phyloP scores from a whole-genome alignment of 2,888 invertebrate species.

The Plusia festucae region DNA sequence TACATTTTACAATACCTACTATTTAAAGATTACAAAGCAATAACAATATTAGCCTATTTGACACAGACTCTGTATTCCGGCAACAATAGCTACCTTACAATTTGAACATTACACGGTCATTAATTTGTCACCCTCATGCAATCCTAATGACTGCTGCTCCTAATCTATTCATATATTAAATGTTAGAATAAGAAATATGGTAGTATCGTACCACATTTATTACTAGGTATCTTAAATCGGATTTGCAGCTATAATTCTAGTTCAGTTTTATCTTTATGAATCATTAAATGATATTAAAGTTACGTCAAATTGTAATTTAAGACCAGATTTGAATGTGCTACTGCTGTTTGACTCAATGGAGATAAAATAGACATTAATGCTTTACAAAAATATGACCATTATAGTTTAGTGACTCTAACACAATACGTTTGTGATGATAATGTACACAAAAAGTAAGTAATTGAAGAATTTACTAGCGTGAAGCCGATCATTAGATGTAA shows the following conservation, averaged over 20 bases:
- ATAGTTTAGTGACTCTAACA: not conserved
- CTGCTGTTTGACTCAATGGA: not conserved
- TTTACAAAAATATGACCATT: not conserved
- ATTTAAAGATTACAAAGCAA: no score
- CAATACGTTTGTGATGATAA: not conserved
- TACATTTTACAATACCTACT: no score
- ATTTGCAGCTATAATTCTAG: constrained; percentile 34
- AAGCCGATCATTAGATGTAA: not conserved
- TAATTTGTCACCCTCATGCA: no score
- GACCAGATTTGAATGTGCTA: constrained; percentile 9
- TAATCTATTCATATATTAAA: not conserved
- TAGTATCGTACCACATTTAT: constrained; percentile 9
- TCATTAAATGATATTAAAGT: constrained; percentile 40
- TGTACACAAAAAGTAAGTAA: not conserved
- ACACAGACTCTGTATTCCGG: no score
- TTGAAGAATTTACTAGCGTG: not conserved
- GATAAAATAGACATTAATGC: not conserved
- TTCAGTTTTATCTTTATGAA: constrained; percentile 40
- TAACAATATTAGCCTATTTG: no score
- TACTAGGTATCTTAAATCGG: constrained; percentile 22
- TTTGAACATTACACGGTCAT: not conserved
- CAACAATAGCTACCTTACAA: no score
- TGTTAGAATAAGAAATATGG: constrained; percentile 25
- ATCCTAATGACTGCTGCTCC: not conserved
- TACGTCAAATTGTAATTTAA: constrained; percentile 30